Percentiles rank a stretch among this genome's conserved stretches.
Conservation (phyloP, 1,140 invertebrate genomes). For the Aphaenogaster ashmeadi region DNA sequence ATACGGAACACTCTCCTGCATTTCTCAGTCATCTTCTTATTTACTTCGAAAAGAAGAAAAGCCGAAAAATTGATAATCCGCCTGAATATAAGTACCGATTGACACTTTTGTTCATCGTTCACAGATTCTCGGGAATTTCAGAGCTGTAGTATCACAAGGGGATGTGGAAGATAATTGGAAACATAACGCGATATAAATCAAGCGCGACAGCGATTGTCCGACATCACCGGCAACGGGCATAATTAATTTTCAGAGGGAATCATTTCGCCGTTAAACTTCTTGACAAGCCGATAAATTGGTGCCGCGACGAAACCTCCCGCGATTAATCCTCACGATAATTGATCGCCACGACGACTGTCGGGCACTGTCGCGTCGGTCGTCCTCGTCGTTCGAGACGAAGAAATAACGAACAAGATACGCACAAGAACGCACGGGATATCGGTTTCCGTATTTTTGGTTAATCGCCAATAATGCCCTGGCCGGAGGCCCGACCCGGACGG, state of each 20-base stretch:
- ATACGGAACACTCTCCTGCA: background rate
- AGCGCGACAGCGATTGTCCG: conserved; percentile 42
- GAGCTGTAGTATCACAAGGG: background rate
- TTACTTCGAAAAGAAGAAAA: background rate
- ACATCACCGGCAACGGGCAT: conserved; percentile 24
- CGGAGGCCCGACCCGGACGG: conserved; percentile 36
- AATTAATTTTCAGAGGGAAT: conserved; percentile 59
- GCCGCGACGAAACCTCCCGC: conserved; percentile 44
- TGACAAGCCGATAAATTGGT: conserved; percentile 65
- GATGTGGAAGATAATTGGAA: background rate
- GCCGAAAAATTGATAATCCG: background rate
- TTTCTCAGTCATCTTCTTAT: background rate
- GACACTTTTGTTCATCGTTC: background rate
- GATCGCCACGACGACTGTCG: conserved; percentile 38
- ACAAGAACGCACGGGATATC: conserved; percentile 41
- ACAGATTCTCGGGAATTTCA: conserved; percentile 16
- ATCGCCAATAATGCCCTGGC: conserved; percentile 72
- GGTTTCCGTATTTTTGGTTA: conserved; percentile 72
- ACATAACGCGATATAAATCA: conserved; percentile 45
- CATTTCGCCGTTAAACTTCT: conserved; percentile 60
- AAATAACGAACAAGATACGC: conserved; percentile 18
- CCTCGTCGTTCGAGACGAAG: background rate
- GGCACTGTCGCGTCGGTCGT: conserved; percentile 9
- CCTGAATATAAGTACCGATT: background rate
- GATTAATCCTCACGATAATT: conserved; percentile 72